Conservation (phyloP, 2,797 vertebrate species). For the Ispidina lecontei region DNA sequence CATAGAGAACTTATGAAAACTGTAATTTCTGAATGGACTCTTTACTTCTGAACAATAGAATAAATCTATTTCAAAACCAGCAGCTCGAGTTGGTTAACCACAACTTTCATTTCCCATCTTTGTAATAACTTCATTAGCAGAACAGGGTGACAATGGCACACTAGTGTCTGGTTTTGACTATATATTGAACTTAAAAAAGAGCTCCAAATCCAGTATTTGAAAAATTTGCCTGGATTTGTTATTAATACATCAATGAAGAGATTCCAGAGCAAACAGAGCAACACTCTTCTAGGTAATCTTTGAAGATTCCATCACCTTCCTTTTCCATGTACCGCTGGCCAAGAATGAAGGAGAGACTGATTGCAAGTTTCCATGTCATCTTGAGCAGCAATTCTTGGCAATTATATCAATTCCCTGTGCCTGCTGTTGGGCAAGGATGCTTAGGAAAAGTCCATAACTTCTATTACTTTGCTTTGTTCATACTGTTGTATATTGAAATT, state of each 20-base stretch:
- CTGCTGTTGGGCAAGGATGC: not conserved
- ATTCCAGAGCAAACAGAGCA: not conserved
- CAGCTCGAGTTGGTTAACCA: not conserved
- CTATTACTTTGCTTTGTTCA: not conserved
- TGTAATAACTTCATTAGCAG: not conserved
- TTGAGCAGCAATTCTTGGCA: not conserved
- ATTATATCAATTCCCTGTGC: not conserved
- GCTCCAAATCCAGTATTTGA: not conserved
- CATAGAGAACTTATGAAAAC: not conserved
- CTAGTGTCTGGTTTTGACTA: not conserved
- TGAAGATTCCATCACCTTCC: not conserved
- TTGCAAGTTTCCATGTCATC: not conserved
- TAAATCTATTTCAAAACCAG: not conserved
- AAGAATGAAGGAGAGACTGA: not conserved
- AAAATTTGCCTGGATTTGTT: not conserved
- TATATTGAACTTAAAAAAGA: not conserved
- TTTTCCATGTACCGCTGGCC: not conserved
- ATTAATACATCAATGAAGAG: not conserved
- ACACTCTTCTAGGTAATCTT: not conserved
- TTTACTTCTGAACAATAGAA: not conserved
- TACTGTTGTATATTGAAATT: not conserved
- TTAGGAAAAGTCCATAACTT: not conserved
- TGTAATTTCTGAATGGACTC: not conserved
- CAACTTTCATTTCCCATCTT: not conserved
- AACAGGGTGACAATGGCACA: not conserved